Conservation (phyloP, 2,888 invertebrate genomes). For the Thelaira solivaga region DNA sequence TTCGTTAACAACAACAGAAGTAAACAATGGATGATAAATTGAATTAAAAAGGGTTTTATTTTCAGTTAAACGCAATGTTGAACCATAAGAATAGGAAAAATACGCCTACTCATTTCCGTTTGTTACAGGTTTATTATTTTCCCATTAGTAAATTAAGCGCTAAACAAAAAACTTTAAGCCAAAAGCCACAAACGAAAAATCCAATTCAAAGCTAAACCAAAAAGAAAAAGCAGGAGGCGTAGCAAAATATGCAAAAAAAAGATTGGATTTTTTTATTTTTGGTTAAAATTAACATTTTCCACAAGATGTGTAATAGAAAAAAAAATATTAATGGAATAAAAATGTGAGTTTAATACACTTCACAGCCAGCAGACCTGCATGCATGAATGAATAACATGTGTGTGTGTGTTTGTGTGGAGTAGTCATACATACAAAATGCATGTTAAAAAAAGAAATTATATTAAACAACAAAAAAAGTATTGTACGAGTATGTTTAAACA, state of each 20-base stretch:
- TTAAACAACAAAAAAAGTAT: slow-evolving; percentile 24
- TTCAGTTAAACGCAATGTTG: slow-evolving; percentile 45
- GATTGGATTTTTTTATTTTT: slow-evolving; percentile 18
- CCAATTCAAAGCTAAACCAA: background rate
- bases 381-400: slow-evolving; percentile 3
- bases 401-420: background rate
- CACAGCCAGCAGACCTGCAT: background rate
- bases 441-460: slow-evolving; percentile 26
- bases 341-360: slow-evolving; percentile 22
- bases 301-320: slow-evolving; percentile 53
- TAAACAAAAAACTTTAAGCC: slow-evolving; percentile 2
- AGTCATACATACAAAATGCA: background rate
- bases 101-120: slow-evolving; percentile 62
- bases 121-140: slow-evolving; percentile 61
- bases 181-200: slow-evolving; percentile 11
- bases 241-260: slow-evolving; percentile 60
- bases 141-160: slow-evolving; percentile 48
- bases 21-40: slow-evolving; percentile 54
- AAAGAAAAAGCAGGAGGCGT: slow-evolving; percentile 49
- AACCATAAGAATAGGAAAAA: slow-evolving; percentile 29
- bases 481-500: too few relatives aligned
- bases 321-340: slow-evolving; percentile 43
- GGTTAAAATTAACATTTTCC: slow-evolving; percentile 48
- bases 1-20: background rate
- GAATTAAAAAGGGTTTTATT: slow-evolving; percentile 47